Evolutionary conservation across 2,797 vertebrate genomes (phyloP), one percentile per base, ranked within the genome.

Genomic region (Lepus townsendii): DNA sequence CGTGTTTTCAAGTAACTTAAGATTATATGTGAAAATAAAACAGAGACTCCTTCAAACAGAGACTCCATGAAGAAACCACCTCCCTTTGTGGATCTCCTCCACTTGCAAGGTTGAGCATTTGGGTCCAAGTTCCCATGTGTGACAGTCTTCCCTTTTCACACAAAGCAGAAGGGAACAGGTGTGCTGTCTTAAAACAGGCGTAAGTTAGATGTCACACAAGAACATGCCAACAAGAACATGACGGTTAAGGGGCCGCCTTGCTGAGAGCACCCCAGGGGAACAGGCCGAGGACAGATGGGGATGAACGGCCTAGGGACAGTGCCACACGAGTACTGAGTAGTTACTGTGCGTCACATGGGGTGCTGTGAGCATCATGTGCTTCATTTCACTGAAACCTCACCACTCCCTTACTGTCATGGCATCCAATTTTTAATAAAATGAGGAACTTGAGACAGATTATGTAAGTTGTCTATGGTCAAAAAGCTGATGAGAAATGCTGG

Each of bases 381-480:
- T 24, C 24, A 30, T 65, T 88, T 62, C 26, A 77, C 42, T 68
- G 16, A 91, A 79, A 54, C 52, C 7, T 83, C 65, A 52, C 20
- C 80, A 66, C 17, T 50, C 6, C 32, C 52, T 20, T 13, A 19
- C 16, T 88, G 22, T 10, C 19, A 19, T 2, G 22, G 38, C 26
- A 68, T 9, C n/a, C 19, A 20, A 35, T 62, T 93, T 93, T 69
- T 65, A 69, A 63, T 57, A 19, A 47, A 47, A 87, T 5, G 50
- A 92, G 20, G n/a, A 54, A 52, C 65, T 78, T 75, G 50, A 93
- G 54, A 50, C n/a, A 84, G n/a, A 60, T 82, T 72, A 72, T 52
- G 1, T 35, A 85, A 85, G 0, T 22, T 32, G 60, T 17, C 38
- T 77, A 38, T 32, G 38, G 26, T 76, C 32, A 69, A 79, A 91